Evolutionary conservation across 1,140 invertebrate species (phyloP), one percentile per base, ranked within the genome.

Genomic region (Condylostylus longicornis): DNA sequence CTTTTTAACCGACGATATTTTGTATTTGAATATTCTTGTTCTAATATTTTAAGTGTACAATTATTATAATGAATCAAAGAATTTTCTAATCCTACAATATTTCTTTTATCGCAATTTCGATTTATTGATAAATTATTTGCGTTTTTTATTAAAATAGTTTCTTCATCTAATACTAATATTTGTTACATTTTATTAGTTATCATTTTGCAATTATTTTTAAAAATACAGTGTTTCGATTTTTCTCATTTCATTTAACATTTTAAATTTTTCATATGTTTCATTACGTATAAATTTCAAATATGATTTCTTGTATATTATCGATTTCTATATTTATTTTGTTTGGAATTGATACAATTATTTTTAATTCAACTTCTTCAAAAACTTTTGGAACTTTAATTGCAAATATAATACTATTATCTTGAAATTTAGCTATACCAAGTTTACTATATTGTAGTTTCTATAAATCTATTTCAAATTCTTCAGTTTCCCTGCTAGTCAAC

Each of bases 301-400:
- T 25, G 23, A 25, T 8, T 25, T 25, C 23, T 25, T n/a, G 7
- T 7, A 8, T 25, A 7, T 25, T 8, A 25, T 25, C 23, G 23
- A 8, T 25, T 25, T 25, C 7, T n/a, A 25, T n/a, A n/a, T n/a
- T n/a, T n/a, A n/a, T n/a, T n/a, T n/a, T n/a, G n/a, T n/a, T n/a
- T 25, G 23, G 23, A 25, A 25, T 25, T 25, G n/a, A 25, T 25
- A 25, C 7, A 8, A 25, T 25, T 25, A 8, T 25, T n/a, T 25
- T 7, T n/a, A 25, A 25, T 9, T 13, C 13, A 13, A 17, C 7
- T 13, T 7, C 7, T 31, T 31, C n/a, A n/a, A n/a, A n/a, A n/a
- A n/a, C 29, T 31, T 31, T 31, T 17, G 29, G 29, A 17, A 31
- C 13, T 31, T 31, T 31, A 17, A 31, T 31, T 31, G 15, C 15